phyloP scores from a whole-genome alignment of 35 echinoderm and acorn worm genomes.

The Holothuria glaberrima region DNA sequence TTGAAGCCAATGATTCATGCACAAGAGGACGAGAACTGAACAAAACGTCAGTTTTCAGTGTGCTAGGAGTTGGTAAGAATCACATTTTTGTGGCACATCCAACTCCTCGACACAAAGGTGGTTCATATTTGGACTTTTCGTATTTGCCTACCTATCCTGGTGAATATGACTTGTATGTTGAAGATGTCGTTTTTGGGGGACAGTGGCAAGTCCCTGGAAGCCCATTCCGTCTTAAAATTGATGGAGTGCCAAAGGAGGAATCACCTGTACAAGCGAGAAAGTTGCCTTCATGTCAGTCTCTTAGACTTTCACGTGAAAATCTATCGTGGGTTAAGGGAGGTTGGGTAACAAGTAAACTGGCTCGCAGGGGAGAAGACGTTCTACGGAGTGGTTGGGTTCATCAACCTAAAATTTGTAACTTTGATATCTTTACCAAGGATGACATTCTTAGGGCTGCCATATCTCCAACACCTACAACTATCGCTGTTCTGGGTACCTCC shows the following conservation, averaged over 20 bases:
- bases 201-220: constrained; percentile 20
- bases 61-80: constrained; percentile 13
- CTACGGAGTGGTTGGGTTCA: constrained; percentile 31
- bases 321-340: neutral
- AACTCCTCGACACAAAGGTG: neutral
- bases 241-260: neutral
- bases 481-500: constrained; percentile 17
- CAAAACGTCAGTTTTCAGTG: constrained; percentile 2
- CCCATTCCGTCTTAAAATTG: neutral
- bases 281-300: constrained; percentile 12
- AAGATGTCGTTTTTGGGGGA: neutral
- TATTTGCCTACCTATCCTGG: constrained; percentile 25
- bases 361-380: neutral
- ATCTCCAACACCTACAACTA: constrained; percentile 19
- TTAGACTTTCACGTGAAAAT: neutral
- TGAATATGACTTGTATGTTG: constrained; percentile 30
- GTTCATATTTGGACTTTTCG: neutral
- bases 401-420: constrained; percentile 19
- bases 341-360: constrained; percentile 13
- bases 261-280: neutral
- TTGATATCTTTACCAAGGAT: constrained; percentile 8
- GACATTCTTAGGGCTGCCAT: constrained; percentile 1
- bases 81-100: neutral
- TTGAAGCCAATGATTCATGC: neutral
- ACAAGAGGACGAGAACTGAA: neutral